Evolutionary conservation across 2,888 invertebrate species (phyloP).

Genomic region (Acheta domesticus): DNA sequence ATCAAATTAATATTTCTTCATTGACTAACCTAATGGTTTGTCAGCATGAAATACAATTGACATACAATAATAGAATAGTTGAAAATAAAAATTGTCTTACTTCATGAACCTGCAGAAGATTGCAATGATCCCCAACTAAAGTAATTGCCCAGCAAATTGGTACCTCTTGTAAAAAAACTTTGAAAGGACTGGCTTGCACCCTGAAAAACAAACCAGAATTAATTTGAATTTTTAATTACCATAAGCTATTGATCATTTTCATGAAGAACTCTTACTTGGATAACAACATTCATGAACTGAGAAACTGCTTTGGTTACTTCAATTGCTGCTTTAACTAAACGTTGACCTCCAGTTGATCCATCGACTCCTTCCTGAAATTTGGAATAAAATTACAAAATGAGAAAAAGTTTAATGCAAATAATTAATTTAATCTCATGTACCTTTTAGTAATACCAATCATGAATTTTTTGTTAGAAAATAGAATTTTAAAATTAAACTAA

Average conservation of each 20-base stretch:
- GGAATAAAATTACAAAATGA: no score
- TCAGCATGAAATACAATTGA: no score
- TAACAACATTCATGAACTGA: conserved; percentile 71
- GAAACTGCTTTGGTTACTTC: conserved; percentile 75
- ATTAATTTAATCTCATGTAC: no score
- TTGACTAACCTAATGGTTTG: no score
- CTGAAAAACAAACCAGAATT: not conserved
- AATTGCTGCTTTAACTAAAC: conserved; percentile 66
- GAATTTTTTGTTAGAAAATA: no score
- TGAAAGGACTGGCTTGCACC: not conserved
- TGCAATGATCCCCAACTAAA: not conserved
- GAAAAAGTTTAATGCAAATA: no score
- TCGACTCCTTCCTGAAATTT: not conserved
- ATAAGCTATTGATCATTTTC: not conserved
- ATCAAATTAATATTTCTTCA: no score
- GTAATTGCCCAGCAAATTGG: not conserved
- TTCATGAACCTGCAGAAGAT: not conserved
- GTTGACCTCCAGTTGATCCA: conserved; percentile 23
- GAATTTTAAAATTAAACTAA: no score
- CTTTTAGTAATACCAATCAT: no score
- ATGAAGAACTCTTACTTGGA: conserved; percentile 58
- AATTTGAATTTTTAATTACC: not conserved
- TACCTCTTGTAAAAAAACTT: not conserved
- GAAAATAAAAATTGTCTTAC: not conserved
- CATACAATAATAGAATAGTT: no score